Conservation (phyloP, 2,888 invertebrate species). For the Agonum fuliginosum region DNA sequence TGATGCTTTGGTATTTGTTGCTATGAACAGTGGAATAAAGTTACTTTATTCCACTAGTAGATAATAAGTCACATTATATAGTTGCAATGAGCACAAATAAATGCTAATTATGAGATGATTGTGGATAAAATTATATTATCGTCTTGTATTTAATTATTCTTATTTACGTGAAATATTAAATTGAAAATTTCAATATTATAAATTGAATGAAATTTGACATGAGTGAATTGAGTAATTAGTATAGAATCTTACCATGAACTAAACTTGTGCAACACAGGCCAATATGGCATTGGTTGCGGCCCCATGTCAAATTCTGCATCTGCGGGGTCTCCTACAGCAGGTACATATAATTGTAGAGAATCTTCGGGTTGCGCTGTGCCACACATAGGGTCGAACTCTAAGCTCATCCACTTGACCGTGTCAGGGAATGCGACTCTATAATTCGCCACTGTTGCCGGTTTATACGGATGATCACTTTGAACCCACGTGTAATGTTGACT, state of each 20-base stretch:
- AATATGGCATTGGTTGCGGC: conserved; percentile 74
- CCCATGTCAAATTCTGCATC: conserved; percentile 65
- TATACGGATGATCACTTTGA: conserved; percentile 98
- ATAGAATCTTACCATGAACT: conserved; percentile 75
- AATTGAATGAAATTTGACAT: neutral
- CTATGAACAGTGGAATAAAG: no score
- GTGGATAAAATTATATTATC: no score
- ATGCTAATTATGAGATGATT: neutral
- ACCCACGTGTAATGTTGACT: conserved; percentile 93
- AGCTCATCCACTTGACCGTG: conserved; percentile 91
- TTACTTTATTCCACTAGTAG: no score
- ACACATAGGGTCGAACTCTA: conserved; percentile 95
- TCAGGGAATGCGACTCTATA: conserved; percentile 93
- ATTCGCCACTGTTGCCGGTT: conserved; percentile 88
- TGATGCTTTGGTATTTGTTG: no score
- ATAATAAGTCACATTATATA: no score
- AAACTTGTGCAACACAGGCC: conserved; percentile 81
- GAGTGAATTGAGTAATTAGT: conserved; percentile 70
- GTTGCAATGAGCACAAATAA: neutral
- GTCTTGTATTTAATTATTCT: no score
- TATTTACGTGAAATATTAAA: no score
- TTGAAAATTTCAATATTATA: no score
- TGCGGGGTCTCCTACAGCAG: conserved; percentile 67
- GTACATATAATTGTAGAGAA: conserved; percentile 83
- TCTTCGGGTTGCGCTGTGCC: conserved; percentile 96